Evolutionary conservation across 2,888 invertebrate species (phyloP).

Genomic region (Amphipoea oculea): DNA sequence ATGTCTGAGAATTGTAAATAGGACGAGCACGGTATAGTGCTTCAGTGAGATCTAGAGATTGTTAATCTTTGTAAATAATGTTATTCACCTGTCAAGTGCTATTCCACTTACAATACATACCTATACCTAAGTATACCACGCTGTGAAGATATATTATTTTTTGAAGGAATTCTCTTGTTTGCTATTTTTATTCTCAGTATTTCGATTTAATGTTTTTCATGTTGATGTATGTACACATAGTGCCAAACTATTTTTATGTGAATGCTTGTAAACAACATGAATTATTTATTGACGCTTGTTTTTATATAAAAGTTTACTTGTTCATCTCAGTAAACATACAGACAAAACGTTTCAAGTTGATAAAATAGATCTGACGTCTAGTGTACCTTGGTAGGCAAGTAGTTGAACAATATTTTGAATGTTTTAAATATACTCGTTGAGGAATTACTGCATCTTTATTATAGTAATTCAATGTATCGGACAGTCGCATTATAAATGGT

Average conservation of each 20-base stretch:
- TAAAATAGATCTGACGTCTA: conserved; percentile 68
- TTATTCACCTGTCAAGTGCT: conserved; percentile 83
- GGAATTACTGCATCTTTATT: conserved; percentile 64
- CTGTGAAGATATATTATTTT: conserved; percentile 83
- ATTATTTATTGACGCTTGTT: conserved; percentile 69
- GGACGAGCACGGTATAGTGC: conserved; percentile 61
- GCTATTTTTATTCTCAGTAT: conserved; percentile 78
- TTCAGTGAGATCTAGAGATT: conserved; percentile 78
- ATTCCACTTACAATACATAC: conserved; percentile 75
- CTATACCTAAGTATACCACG: conserved; percentile 75
- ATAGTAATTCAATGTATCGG: conserved; percentile 62
- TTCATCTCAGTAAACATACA: conserved; percentile 55
- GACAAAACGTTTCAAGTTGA: conserved; percentile 56
- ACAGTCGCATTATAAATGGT: conserved; percentile 52
- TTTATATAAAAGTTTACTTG: conserved; percentile 58
- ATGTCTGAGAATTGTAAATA: conserved; percentile 66
- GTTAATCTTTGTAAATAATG: conserved; percentile 88
- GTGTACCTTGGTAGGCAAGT: conserved; percentile 68
- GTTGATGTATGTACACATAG: conserved; percentile 78
- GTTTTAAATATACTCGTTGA: conserved; percentile 69
- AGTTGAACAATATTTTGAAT: conserved; percentile 67
- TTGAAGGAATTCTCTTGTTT: conserved; percentile 76
- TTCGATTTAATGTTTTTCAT: conserved; percentile 76
- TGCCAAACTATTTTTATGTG: conserved; percentile 85
- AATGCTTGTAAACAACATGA: conserved; percentile 72